phyloP scores from a whole-genome alignment of 2,888 invertebrate species.

The Euzophera pinguis region DNA sequence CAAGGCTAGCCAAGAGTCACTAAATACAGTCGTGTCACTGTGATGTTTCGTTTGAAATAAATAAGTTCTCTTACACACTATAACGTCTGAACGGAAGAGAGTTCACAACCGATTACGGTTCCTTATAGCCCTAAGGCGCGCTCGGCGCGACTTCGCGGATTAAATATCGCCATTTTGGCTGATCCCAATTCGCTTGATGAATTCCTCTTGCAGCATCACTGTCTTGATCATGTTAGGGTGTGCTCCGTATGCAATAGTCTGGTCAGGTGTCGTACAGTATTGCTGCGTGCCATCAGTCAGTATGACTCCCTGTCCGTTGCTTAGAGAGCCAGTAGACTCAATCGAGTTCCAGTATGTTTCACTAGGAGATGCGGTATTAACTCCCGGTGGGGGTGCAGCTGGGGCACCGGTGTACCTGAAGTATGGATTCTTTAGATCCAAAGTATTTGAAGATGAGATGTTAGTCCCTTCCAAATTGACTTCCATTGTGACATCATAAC shows the following conservation, averaged over 20 bases:
- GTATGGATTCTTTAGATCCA: slow-evolving; percentile 99
- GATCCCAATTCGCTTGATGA: slow-evolving; percentile 75
- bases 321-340: slow-evolving; percentile 83
- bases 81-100: slow-evolving; percentile 68
- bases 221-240: slow-evolving; percentile 75
- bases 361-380: slow-evolving; percentile 93
- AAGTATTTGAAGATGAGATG: slow-evolving; percentile 91
- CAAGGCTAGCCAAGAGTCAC: slow-evolving; percentile 35
- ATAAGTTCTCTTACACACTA: slow-evolving; percentile 76
- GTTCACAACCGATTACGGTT: slow-evolving; percentile 78
- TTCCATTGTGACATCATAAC: slow-evolving; percentile 99
- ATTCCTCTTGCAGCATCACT: slow-evolving; percentile 76
- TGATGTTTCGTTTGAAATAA: slow-evolving; percentile 69
- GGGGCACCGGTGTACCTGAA: slow-evolving; percentile 97
- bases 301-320: slow-evolving; percentile 67
- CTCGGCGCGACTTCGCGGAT: slow-evolving; percentile 73
- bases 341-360: slow-evolving; percentile 94
- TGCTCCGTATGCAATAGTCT: slow-evolving; percentile 57
- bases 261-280: slow-evolving; percentile 64
- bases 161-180: slow-evolving; percentile 78
- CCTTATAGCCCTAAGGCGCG: slow-evolving; percentile 73
- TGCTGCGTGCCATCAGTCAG: slow-evolving; percentile 64
- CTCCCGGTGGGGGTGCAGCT: slow-evolving; percentile 94
- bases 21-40: slow-evolving; percentile 45
- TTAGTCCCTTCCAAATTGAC: slow-evolving; percentile 93